phyloP scores from a whole-genome alignment of 2,888 invertebrate genomes.

The Napeogenes inachia region DNA sequence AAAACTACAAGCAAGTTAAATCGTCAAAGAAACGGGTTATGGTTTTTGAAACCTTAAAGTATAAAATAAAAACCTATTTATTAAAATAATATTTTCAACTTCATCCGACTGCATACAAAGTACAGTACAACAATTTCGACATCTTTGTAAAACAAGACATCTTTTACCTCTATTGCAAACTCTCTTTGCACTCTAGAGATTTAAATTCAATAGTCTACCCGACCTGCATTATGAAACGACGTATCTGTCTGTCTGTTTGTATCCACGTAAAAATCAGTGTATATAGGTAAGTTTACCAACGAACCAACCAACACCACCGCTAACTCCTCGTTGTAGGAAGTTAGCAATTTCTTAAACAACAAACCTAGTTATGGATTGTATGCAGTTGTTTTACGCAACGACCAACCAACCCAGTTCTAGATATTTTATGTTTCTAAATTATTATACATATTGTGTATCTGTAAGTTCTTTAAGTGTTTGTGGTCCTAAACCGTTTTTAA shows the following conservation, averaged over 20 bases:
- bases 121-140: too few species aligned
- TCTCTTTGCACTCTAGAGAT: neutral
- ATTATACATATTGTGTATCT: too few species aligned
- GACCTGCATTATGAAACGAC: slow-evolving; percentile 1
- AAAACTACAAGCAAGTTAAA: neutral
- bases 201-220: slow-evolving; percentile 3
- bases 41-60: too few species aligned
- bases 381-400: slow-evolving; percentile 2
- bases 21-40: neutral
- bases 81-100: too few species aligned
- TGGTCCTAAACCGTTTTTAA: too few species aligned
- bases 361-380: slow-evolving; percentile 1
- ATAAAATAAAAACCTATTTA: too few species aligned
- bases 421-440: neutral
- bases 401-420: neutral
- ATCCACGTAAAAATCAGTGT: slow-evolving; percentile 5
- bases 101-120: too few species aligned
- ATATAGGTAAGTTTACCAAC: neutral
- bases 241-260: neutral
- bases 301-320: slow-evolving; percentile 1
- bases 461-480: too few species aligned
- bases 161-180: neutral
- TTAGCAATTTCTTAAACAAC: slow-evolving; percentile 6
- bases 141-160: too few species aligned
- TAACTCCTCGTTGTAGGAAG: neutral